Evolutionary conservation across 2,797 vertebrate species (phyloP).

Genomic region (Leptodactylus fallax): DNA sequence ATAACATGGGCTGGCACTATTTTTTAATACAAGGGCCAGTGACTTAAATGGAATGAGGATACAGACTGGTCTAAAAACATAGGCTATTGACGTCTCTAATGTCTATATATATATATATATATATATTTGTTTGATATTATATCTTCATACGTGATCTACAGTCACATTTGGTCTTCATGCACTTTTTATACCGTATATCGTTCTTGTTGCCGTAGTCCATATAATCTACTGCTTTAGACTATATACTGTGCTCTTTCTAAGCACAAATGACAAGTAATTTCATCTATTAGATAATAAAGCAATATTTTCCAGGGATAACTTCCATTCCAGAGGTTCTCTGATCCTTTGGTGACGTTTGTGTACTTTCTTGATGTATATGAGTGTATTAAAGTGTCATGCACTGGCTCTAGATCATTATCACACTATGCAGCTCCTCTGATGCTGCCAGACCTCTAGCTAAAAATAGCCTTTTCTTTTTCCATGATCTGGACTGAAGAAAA

Average conservation of each 20-base stretch:
- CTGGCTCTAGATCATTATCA: conserved; percentile 56
- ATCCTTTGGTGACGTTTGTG: background rate
- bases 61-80: background rate
- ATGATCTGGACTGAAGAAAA: conserved; percentile 73
- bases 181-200: background rate
- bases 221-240: background rate
- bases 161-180: background rate
- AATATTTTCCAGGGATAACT: background rate
- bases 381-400: conserved; percentile 28
- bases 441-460: conserved; percentile 75
- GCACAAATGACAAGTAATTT: background rate
- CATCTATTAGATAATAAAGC: background rate
- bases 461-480: conserved; percentile 81
- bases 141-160: background rate
- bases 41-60: too few relatives aligned
- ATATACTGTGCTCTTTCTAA: background rate
- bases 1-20: background rate
- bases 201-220: background rate
- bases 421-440: conserved; percentile 38
- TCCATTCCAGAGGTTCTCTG: background rate
- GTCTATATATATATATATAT: background rate
- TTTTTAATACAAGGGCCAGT: background rate
- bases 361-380: conserved; percentile 27
- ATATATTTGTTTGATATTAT: background rate
- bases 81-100: background rate